phyloP scores from a whole-genome alignment of 2,888 invertebrate species.

The Chrysolina americana region DNA sequence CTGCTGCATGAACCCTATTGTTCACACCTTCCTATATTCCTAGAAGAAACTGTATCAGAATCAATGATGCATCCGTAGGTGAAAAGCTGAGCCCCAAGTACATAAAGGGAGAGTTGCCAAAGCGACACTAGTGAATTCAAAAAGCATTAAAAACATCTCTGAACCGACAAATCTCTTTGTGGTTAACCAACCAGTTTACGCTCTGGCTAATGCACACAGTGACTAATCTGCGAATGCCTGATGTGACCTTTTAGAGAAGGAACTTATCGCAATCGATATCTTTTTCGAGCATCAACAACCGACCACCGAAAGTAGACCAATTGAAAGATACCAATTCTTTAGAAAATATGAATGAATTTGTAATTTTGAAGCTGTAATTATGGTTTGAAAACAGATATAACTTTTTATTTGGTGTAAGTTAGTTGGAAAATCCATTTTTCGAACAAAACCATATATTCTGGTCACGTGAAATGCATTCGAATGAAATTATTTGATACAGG shows the following conservation, averaged over 20 bases:
- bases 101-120: neutral
- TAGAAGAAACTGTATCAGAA: slow-evolving; percentile 13
- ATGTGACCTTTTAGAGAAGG: slow-evolving; percentile 15
- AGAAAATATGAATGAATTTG: too few relatives aligned
- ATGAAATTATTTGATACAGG: too few relatives aligned
- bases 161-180: slow-evolving; percentile 57
- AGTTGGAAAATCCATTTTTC: too few relatives aligned
- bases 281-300: slow-evolving; percentile 11
- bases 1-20: neutral
- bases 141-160: slow-evolving; percentile 57
- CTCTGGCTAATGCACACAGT: slow-evolving; percentile 51
- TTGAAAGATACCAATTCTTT: neutral
- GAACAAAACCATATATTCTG: too few relatives aligned
- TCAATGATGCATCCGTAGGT: slow-evolving; percentile 22
- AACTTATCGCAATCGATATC: slow-evolving; percentile 37
- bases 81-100: neutral
- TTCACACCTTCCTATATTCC: slow-evolving; percentile 8
- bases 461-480: too few relatives aligned
- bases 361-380: too few relatives aligned
- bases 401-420: too few relatives aligned
- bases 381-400: too few relatives aligned
- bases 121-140: slow-evolving; percentile 53
- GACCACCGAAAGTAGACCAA: neutral
- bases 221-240: slow-evolving; percentile 27
- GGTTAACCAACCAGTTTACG: slow-evolving; percentile 54